These are phyloP conservation scores for Trididemnum miniatum DNA, from an alignment of 23 tunicate genomes.

Conservation along the genomic window DNA sequence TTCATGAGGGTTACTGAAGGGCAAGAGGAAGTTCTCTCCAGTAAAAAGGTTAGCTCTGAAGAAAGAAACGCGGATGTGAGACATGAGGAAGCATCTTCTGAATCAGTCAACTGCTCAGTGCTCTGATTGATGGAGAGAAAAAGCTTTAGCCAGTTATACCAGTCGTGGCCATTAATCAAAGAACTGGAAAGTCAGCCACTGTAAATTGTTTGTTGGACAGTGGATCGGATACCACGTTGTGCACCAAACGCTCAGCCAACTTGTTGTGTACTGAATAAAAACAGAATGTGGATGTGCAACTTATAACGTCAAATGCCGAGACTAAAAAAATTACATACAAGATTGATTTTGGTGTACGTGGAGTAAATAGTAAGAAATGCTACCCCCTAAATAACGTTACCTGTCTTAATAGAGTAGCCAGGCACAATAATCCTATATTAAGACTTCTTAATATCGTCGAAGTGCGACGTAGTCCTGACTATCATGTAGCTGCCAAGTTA, in stretches of 20 bases:
- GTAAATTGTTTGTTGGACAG: slow-evolving; percentile 13
- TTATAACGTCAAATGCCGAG: background rate
- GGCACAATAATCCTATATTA: background rate
- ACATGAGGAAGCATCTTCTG: no score
- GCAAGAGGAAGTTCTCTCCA: background rate
- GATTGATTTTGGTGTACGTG: background rate
- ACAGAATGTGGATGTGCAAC: background rate
- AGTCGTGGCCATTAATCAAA: background rate
- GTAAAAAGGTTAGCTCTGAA: background rate
- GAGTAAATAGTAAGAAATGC: background rate
- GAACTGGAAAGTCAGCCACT: background rate
- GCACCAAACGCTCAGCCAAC: background rate
- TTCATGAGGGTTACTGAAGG: background rate
- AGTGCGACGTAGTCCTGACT: slow-evolving; percentile 11
- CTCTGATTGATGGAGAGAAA: background rate
- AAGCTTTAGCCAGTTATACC: background rate
- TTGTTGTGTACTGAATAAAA: background rate
- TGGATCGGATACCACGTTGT: slow-evolving; percentile 11
- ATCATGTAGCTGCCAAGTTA: slow-evolving; percentile 9
- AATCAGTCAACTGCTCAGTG: background rate
- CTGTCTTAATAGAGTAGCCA: background rate
- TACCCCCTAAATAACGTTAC: background rate
- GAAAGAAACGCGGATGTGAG: background rate
- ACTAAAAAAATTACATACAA: background rate
- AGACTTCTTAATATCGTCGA: background rate